Evolutionary conservation across 2,888 invertebrate species (phyloP), one percentile per base, ranked within the genome.

Genomic region (Pristionchus exspectatus): DNA sequence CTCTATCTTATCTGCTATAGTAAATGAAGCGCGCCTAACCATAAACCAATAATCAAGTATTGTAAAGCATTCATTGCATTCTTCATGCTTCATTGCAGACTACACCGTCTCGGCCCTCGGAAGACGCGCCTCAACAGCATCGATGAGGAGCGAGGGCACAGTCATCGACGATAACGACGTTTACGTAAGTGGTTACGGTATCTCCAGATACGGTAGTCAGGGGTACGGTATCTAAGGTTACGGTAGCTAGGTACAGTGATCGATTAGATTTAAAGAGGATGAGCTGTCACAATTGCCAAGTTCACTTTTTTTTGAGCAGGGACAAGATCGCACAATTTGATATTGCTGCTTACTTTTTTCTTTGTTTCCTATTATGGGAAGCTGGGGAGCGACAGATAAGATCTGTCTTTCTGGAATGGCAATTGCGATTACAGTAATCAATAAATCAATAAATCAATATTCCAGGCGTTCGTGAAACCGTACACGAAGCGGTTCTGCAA

Each of bases 401-500:
- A 59, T 18, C 18, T 59, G 59, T 38, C 3, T 38, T 38, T 38
- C 38, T 38, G 38, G 38, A n/a, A n/a, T n/a, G n/a, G n/a, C n/a
- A n/a, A 54, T 18, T 54, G 54, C 54, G 54, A 63, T 63, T 59
- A 59, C 59, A 7, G 59, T 59, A 59, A 4, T 59, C 59, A 7
- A 21, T 7, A 9, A 69, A 30, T 69, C 69, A 69, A 69, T 69
- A 69, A 69, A 69, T 66, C 66, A 27, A 66, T 66, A 66, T 14
- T 38, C n/a, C 88, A 88, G 88, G n/a, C 33, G 4, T 88, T 88
- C 74, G 63, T 88, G 9, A 38, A 27, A 14, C 54, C 81, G 77
- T 88, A 88, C 50, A 63, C 63, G 14, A 77, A 81, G 88, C 16
- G 14, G 12, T 88, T 88, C 81, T 77, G 59, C 27, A 88, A 24